Base-by-base conservation (phyloP, 1,140 invertebrate species). In the Drosophila truncata region DNA sequence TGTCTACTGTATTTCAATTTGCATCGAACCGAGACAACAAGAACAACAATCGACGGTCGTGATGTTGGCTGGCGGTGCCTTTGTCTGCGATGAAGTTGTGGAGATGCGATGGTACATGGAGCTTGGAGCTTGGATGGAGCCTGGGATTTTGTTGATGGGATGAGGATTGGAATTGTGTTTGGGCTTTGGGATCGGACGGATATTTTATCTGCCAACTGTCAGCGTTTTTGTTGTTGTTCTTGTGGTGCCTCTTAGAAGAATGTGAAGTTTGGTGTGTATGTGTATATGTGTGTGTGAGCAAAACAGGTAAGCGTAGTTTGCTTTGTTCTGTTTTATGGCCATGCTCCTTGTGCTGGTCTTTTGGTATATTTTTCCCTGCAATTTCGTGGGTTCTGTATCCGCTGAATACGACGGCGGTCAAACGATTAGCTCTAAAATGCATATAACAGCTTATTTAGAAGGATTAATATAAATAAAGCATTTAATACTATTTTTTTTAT, bases 301-400 rank as follows among this genome's bases (percentile, higher is more conserved):
- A 18, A 67, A 55, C 59, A 79, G 77, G 76, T 79, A 78, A 70
- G 61, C 37, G 63, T 77, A 79, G 71, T 84, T 84, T 65, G 62
- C 66, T 84, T 84, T 70, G 81, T 80, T 80, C 69, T 78, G 54
- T 78, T 75, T 80, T 78, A 74, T 66, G 65, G 62, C 11, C 18
- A 47, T 84, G 73, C 69, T 76, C 63, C 79, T 88, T 88, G 81
- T 87, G 60, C 65, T 82, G 55, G 61, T 57, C 59, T 77, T 83
- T 59, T 74, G 42, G 64, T 69, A 61, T 75, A 50, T 35, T 60
- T 31, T 46, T 23, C 16, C 9, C 13, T 60, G 44, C 37, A 41
- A 16, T 54, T 70, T n/a, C 23, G 35, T 37, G 9, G 49, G 13
- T 62, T 35, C 27, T 42, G 35, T 72, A 71, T 60, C 35, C 69